Base-by-base conservation (phyloP, 2,113 vertebrate genomes). In the Nanger granti region DNA sequence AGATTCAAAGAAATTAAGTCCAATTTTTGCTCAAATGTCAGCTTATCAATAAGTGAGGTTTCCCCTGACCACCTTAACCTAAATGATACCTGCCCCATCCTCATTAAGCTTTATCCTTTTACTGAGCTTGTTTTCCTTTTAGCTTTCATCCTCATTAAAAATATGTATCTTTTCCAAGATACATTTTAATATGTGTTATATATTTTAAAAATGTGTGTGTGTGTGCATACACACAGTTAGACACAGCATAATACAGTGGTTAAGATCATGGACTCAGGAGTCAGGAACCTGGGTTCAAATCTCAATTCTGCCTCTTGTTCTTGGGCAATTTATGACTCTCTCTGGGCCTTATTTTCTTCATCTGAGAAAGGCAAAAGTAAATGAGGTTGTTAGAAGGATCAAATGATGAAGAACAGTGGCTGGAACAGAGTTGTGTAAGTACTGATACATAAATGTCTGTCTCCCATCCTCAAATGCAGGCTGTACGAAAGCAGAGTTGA, bases 321-420 rank as follows among this genome's bases (percentile, higher is more conserved):
- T 37, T 79, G 87, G 41, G 18, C 5, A 83, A 66, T 73, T 47
- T 60, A 87, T 60, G n/a, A 37, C 62, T 76, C 80, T 97, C 85
- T 91, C 86, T 37, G 24, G 28, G 31, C 3, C 62, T 97, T 95
- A n/a, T n/a, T 90, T 93, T 94, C 44, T 95, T 96, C 84, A 73
- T 80, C 47, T 54, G 28, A 94, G 60, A 34, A 82, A 93, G 66
- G 18, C 93, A 86, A 29, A 9, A 80, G 85, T 34, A 34, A 62
- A 80, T 7, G 31, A 54, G 15, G 18, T 41, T 44, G 60, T 90
- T 60, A 76, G 3, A 84, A 90, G 87, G 52, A 57, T 69, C 31
- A 41, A 9, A 59, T 28, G 44, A 60, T 2, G 28, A 92, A 86
- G 37, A 94, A n/a, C 34, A 47, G 10, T 26, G 73, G 47, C 41